phyloP scores from a whole-genome alignment of 1,140 invertebrate species.

The Listronotus bonariensis region DNA sequence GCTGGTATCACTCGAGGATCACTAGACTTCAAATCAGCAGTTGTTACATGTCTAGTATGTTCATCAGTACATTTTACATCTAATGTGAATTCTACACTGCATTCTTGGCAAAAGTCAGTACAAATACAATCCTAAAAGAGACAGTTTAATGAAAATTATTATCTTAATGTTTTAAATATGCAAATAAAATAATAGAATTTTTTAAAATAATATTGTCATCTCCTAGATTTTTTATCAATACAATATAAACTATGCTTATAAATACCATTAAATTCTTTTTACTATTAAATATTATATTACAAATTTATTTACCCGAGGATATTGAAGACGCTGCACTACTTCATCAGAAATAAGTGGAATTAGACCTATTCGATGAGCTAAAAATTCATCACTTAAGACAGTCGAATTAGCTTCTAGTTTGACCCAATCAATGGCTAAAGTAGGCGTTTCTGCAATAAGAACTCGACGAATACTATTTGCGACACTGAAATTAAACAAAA shows the following conservation, averaged over 20 bases:
- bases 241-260: too few species aligned
- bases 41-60: slow-evolving; percentile 93
- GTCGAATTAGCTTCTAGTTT: slow-evolving; percentile 98
- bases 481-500: slow-evolving; percentile 70
- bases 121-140: slow-evolving; percentile 7
- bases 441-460: slow-evolving; percentile 97
- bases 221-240: too few species aligned
- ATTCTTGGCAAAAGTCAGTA: slow-evolving; percentile 61
- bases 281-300: too few species aligned
- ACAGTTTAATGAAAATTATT: slow-evolving; percentile 50
- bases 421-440: slow-evolving; percentile 99
- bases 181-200: too few species aligned
- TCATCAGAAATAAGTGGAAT: slow-evolving; percentile 97
- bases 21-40: slow-evolving; percentile 90
- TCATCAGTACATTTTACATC: slow-evolving; percentile 34
- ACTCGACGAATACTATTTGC: slow-evolving; percentile 96
- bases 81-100: slow-evolving; percentile 51
- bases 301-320: slow-evolving; percentile 56
- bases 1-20: slow-evolving; percentile 91
- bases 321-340: slow-evolving; percentile 62
- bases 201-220: too few species aligned
- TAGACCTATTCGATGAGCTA: slow-evolving; percentile 95
- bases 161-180: slow-evolving; percentile 55
- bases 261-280: too few species aligned
- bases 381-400: slow-evolving; percentile 97